A percentile compares a stretch with the other conserved stretches of the same genome.
phyloP scores from a whole-genome alignment of 2,797 vertebrate species.

The Cygnus olor region DNA sequence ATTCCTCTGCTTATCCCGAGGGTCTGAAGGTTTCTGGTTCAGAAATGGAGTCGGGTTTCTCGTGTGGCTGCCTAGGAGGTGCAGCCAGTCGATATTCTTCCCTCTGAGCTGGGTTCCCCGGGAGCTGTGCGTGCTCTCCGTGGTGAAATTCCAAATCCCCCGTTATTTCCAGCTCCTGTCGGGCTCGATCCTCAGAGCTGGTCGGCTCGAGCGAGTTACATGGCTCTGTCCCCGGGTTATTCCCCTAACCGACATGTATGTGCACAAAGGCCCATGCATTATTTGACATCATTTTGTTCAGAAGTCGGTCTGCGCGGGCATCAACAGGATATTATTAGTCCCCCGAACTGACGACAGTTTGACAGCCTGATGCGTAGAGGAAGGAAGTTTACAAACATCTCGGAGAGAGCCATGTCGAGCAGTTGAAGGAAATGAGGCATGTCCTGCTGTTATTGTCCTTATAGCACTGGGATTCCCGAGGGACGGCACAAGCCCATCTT shows the following conservation, averaged over 20 bases:
- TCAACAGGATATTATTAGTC: constrained; percentile 82
- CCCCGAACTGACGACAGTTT: constrained; percentile 77
- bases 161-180: accelerated
- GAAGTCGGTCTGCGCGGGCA: constrained; percentile 35
- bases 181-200: not conserved
- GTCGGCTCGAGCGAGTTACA: accelerated
- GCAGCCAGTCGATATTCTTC: accelerated
- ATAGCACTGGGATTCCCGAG: constrained; percentile 72
- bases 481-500: constrained; percentile 64
- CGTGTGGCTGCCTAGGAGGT: accelerated
- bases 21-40: not conserved
- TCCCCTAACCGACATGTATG: not conserved
- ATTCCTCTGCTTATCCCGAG: not conserved
- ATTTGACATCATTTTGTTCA: not conserved
- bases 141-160: accelerated
- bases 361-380: constrained; percentile 75
- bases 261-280: not conserved
- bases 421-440: constrained; percentile 82
- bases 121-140: not conserved
- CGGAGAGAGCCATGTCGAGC: constrained; percentile 67
- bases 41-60: accelerated
- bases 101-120: accelerated
- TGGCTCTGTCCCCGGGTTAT: not conserved
- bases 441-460: constrained; percentile 83
- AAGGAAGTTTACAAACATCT: constrained; percentile 82